Evolutionary conservation across 1,140 invertebrate genomes (phyloP).

Genomic region (Cotesia chilonis): DNA sequence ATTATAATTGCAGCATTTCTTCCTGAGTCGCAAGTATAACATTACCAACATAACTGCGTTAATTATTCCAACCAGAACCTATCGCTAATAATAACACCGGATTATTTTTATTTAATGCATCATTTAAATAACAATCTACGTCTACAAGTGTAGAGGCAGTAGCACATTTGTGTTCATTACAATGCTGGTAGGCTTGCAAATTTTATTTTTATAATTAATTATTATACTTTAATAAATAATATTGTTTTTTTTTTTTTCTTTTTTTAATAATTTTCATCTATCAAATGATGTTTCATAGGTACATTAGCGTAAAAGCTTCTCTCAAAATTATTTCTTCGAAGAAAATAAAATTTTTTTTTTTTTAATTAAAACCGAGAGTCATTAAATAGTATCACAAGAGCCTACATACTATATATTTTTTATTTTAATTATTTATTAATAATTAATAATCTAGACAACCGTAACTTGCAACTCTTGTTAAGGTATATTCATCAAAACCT

Average conservation of each 20-base stretch:
- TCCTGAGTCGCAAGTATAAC: conserved; percentile 37
- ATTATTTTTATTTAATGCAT: conserved; percentile 18
- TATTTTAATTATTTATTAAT: conserved; percentile 41
- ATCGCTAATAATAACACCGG: conserved; percentile 6
- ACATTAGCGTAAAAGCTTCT: conserved; percentile 36
- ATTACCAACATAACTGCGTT: conserved; percentile 28
- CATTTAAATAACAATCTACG: conserved; percentile 23
- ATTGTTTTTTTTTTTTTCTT: conserved; percentile 31
- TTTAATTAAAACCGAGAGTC: conserved; percentile 47
- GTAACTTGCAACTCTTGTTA: conserved; percentile 25
- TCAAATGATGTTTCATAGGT: too few relatives aligned
- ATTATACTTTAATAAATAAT: too few relatives aligned
- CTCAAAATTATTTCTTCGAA: conserved; percentile 27
- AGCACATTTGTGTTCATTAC: conserved; percentile 47
- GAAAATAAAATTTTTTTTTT: conserved; percentile 43
- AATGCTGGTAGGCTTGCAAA: conserved; percentile 26
- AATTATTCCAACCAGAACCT: neutral
- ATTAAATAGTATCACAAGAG: conserved; percentile 59
- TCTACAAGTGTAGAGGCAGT: conserved; percentile 52
- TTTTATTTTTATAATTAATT: conserved; percentile 16
- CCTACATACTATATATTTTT: conserved; percentile 40
- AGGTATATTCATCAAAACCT: conserved; percentile 24
- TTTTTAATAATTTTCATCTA: conserved; percentile 34
- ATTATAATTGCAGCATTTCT: conserved; percentile 13
- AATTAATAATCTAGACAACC: conserved; percentile 45